phyloP scores from a whole-genome alignment of 1,140 invertebrate genomes.

The Bombus pyrosoma region DNA sequence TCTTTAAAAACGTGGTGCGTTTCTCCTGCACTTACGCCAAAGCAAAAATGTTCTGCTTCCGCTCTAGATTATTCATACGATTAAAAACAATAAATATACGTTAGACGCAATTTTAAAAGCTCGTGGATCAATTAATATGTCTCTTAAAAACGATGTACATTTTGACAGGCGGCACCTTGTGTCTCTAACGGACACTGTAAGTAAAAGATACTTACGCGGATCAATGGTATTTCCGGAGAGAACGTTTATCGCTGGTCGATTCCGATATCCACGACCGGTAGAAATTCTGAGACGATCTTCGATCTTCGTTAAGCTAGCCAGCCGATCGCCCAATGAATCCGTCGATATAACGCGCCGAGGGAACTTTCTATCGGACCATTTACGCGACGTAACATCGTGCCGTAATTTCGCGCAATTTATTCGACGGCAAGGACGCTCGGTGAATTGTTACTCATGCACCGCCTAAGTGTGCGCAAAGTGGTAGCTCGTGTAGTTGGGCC shows the following conservation, averaged over 20 bases:
- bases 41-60: too few species aligned
- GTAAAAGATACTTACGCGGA: too few species aligned
- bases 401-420: constrained; percentile 73
- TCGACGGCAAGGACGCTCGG: constrained; percentile 64
- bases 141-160: too few species aligned
- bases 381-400: constrained; percentile 56
- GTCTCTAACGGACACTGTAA: too few species aligned
- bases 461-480: constrained; percentile 80
- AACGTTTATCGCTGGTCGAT: neutral
- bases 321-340: constrained; percentile 14
- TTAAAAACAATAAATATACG: too few species aligned
- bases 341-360: neutral
- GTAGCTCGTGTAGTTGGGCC: constrained; percentile 73
- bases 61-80: too few species aligned
- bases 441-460: constrained; percentile 73
- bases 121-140: too few species aligned
- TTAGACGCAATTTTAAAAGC: too few species aligned
- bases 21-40: too few species aligned
- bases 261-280: too few species aligned
- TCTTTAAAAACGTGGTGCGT: too few species aligned
- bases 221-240: neutral
- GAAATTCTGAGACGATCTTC: neutral
- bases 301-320: constrained; percentile 24
- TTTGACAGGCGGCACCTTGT: neutral
- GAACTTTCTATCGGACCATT: constrained; percentile 55